These are phyloP conservation scores for Athripsodes cinereus DNA, from an alignment of 2,888 invertebrate species.

Conservation along the genomic window DNA sequence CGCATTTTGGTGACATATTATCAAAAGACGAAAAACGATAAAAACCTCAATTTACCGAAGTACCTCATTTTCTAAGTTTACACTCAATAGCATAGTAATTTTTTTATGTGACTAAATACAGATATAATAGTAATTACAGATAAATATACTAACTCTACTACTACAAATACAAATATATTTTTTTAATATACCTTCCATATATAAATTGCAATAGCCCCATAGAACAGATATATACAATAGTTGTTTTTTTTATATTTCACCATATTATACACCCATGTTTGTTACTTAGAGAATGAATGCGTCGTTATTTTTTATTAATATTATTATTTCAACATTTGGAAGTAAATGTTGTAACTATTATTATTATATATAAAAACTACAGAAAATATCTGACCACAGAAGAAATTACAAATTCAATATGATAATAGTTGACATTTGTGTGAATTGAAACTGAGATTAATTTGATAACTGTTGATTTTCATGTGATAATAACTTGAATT, in stretches of 20 bases:
- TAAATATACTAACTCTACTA: constrained; percentile 33
- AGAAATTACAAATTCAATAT: not conserved
- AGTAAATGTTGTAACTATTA: constrained; percentile 14
- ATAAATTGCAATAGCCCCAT: constrained; percentile 48
- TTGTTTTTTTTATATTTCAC: constrained; percentile 5
- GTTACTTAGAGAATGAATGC: constrained; percentile 27
- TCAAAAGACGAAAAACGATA: constrained; percentile 1
- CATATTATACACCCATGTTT: constrained; percentile 13
- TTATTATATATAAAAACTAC: constrained; percentile 7
- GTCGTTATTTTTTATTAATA: constrained; percentile 20
- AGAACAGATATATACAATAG: constrained; percentile 24
- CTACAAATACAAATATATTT: constrained; percentile 46
- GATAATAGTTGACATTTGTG: too few species aligned
- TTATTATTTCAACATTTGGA: constrained; percentile 20
- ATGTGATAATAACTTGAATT: too few species aligned
- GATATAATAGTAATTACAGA: not conserved
- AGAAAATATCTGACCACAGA: constrained; percentile 5
- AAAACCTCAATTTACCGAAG: constrained; percentile 26
- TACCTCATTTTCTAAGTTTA: constrained; percentile 28
- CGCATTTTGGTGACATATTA: constrained; percentile 9
- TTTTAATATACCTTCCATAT: constrained; percentile 49
- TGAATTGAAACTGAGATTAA: too few species aligned
- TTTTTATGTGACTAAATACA: constrained; percentile 14
- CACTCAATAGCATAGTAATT: constrained; percentile 25
- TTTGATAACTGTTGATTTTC: too few species aligned